These are phyloP conservation scores for Exephanes ischioxanthus DNA, from an alignment of 2,888 invertebrate genomes.

Conservation along the genomic window DNA sequence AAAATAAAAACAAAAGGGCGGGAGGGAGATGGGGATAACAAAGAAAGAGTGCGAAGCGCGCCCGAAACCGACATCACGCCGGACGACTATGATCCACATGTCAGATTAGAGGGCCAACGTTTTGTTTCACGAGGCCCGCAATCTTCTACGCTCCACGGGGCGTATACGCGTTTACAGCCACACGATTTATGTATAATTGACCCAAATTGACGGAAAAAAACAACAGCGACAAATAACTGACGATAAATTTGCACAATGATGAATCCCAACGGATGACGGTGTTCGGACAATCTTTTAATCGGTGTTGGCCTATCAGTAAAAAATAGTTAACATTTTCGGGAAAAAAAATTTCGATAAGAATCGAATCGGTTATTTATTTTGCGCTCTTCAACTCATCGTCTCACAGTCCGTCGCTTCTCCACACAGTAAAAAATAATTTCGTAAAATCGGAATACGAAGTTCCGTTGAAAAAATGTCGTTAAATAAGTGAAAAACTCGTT, in stretches of 20 bases:
- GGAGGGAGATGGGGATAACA: conserved; percentile 39
- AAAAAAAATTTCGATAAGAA: background rate
- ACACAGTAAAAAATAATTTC: no score
- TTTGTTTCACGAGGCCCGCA: conserved; percentile 71
- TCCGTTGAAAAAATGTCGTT: no score
- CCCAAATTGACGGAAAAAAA: background rate
- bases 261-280: background rate
- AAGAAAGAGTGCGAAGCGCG: conserved; percentile 68
- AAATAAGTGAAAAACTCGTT: no score
- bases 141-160: conserved; percentile 69
- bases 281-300: background rate
- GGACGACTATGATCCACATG: conserved; percentile 73
- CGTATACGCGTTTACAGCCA: conserved; percentile 42
- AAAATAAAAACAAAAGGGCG: conserved; percentile 41
- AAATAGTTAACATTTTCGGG: background rate
- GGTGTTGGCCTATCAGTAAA: background rate
- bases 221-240: background rate
- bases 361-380: background rate
- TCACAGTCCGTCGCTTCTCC: no score
- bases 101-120: conserved; percentile 71
- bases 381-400: no score
- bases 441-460: no score
- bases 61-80: conserved; percentile 66
- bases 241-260: background rate
- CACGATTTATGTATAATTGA: conserved; percentile 3